Evolutionary conservation across 1,140 invertebrate genomes (phyloP), one percentile per base, ranked within the genome.

Genomic region (Thaumatotibia leucotreta): DNA sequence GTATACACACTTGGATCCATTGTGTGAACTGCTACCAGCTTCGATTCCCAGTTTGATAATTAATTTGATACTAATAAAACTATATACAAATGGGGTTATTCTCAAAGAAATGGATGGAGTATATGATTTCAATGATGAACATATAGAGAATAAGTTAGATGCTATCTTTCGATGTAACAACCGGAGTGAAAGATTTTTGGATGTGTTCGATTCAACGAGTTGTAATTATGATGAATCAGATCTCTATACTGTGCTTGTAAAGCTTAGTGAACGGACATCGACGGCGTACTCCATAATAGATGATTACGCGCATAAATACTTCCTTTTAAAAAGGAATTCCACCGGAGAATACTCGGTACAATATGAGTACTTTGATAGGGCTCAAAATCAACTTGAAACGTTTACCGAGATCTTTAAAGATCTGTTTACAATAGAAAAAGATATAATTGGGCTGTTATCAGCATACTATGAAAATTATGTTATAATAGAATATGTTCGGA

Each of bases 21-120:
- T 99, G 11, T 98, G 97, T 85, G 98, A 99, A 91, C 88, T 99
- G 4, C 86, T 99, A n/a, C 96, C 96, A 0, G 93, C 94, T 0
- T 94, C 95, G 1, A 88, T 99, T 64, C 98, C 98, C 5, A 96
- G 95, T 62, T 79, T 97, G 31, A 92, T 93, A 35, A 75, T 95
- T 0, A 88, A 89, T 76, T 73, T 92, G 24, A 22, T 85, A 4
- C 10, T 88, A 1, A 76, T 89, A 0, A 67, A 80, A 63, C 66
- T 73, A 23, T 82, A 82, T 65, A 68, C 62, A 45, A 24, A 20
- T 11, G 72, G 8, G 49, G 64, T 61, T 64, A 66, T 17, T 14
- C 9, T 11, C n/a, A 24, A 63, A 11, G 22, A 23, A 3, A 14
- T n/a, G 22, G 4, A 54, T 9, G 32, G 63, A 11, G 29, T 54